Base-by-base conservation (phyloP, 2,888 invertebrate genomes). In the Nyleta sp. region DNA sequence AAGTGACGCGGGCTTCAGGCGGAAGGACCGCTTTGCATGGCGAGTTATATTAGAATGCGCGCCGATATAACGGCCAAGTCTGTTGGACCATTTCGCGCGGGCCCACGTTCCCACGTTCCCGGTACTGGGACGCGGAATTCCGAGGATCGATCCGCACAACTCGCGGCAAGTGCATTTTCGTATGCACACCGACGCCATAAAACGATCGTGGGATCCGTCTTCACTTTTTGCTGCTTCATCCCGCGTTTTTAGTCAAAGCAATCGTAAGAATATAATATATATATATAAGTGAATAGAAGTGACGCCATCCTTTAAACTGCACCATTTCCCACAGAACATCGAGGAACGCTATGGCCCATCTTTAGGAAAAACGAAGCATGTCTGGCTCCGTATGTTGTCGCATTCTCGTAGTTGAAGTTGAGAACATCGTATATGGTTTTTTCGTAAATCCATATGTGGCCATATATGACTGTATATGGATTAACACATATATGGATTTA, bases 81-180 rank as follows among this genome's bases (percentile, higher is more conserved):
- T 38, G 50, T 8, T 44, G 60, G 67, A 57, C 64, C 60, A 73
- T 80, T 75, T 72, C 38, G 65, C 70, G 50, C 17, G 35, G 52
- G 40, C 50, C 50, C 35, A 33, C 15, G 55, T 78, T 81, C 76
- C 71, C 78, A 74, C 80, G 78, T 74, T 71, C 52, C 28, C 55
- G 52, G 52, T 20, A 60, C 57, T 78, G 78, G 75, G 78, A 80
- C 73, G 71, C 74, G 78, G 76, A 78, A 78, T 70, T 73, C 57
- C 64, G 55, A 15, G 40, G 72, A 72, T 65, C 64, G 68, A 73
- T 78, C 68, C 24, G 57, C 55, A 22, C 24, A 62, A 60, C 48
- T 67, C 40, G 17, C 11, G 35, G 62, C 65, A 53, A 57, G 48
- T 59, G 64, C 52, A 57, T 72, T 78, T 78, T 78, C 70, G 73